Base-by-base conservation (phyloP, 1,140 invertebrate species). In the Theocolax elegans region DNA sequence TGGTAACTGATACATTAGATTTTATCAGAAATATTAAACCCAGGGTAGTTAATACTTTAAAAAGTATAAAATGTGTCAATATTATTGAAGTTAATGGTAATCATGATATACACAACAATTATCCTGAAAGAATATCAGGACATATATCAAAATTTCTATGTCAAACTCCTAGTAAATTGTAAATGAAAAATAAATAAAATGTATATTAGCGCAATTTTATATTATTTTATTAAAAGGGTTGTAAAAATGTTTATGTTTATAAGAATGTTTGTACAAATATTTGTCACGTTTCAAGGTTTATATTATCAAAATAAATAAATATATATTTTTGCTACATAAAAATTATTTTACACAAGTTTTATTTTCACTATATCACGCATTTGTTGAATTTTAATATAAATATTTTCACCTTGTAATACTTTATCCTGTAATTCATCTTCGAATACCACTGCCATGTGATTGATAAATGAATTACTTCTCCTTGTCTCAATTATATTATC, bases 51-150 rank as follows among this genome's bases (percentile, higher is more conserved):
- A 15, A 44, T 58, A 38, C 54, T 40, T 29, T 54, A 27, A 70
- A 48, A 46, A 31, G 40, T 54, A 72, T 77, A 27, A 73, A 76
- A 38, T 74, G 68, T 21, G 44, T 67, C 25, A 67, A 35, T 46
- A 25, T 54, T 35, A 12, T 72, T 0, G 29, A 48, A 54, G 23
- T 69, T 44, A 21, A 54, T 35, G 90, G 90, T 17, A 87, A 88
- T 81, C 91, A 92, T 82, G 89, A 91, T 81, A 81, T 91, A 10
- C 91, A 92, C 77, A 82, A 89, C 69, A 88, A 89, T 73, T 75
- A 88, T 76, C 89, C 90, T 6, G 85, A 89, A 78, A 81, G 65
- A 66, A 78, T 91, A 53, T 86, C 85, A 7, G 74, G 76, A 8
- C 51, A 81, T 64, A 75, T 90, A 66, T 76, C 63, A 42, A 66